Percentiles rank a stretch among this genome's conserved stretches.
Conservation (phyloP, 2,113 vertebrate genomes). For the Rana temporaria region DNA sequence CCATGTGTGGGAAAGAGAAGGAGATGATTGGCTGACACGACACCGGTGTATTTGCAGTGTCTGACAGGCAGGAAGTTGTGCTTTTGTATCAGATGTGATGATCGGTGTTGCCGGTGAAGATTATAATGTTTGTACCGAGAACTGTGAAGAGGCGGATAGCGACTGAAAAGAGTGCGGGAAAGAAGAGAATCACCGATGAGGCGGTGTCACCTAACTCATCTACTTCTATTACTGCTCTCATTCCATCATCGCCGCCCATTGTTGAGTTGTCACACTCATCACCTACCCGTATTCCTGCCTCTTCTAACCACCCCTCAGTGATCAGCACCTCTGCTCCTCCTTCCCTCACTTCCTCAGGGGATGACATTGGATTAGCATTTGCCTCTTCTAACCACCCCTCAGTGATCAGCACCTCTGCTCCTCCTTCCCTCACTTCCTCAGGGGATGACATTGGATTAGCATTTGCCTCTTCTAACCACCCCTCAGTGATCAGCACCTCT, state of each 20-base stretch:
- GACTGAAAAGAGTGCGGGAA: not conserved
- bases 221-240: not conserved
- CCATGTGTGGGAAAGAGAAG: no score
- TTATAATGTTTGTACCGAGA: conserved; percentile 43
- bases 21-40: not conserved
- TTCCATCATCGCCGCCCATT: no score
- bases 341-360: not conserved
- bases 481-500: no score
- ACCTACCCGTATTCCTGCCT: not conserved
- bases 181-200: not conserved
- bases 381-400: not conserved
- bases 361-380: not conserved
- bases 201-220: not conserved
- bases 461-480: no score
- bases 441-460: not conserved
- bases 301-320: not conserved
- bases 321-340: not conserved
- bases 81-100: not conserved
- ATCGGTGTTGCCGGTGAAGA: not conserved
- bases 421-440: not conserved
- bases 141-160: conserved; percentile 25
- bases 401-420: not conserved
- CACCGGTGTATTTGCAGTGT: not conserved
- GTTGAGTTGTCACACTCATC: no score
- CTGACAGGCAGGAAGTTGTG: not conserved